Evolutionary conservation across 2,888 invertebrate genomes (phyloP), one percentile per base, ranked within the genome.

Genomic region (Chalcosyrphus nemorum): DNA sequence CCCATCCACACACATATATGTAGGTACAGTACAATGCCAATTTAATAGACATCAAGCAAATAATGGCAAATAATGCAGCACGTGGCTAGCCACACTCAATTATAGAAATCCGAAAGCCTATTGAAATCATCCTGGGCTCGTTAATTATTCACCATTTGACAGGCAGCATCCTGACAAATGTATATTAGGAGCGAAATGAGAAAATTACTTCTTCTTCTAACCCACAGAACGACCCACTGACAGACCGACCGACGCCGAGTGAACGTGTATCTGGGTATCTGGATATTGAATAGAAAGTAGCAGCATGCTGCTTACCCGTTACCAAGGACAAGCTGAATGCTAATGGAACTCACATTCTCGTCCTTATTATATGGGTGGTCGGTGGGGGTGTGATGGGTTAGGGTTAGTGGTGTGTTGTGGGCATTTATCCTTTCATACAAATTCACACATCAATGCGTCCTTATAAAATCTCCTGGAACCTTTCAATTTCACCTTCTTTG

Each of bases 391-490:
- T 9, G 11, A n/a, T 43, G 4, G 5, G n/a, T n/a, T n/a, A n/a
- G n/a, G n/a, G n/a, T n/a, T 11, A 27, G 19, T 17, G 3, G 13
- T 6, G 47, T n/a, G 70, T 21, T 35, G 15, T 32, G 24, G 45
- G 43, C 38, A 65, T 71, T 59, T 65, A 76, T 76, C 61, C 66
- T 72, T 65, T 71, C 52, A 52, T 54, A 81, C 76, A 76, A 71
- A 71, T 81, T 81, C 71, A 76, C 76, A 76, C 81, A 76, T 82
- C 66, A 72, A 82, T 77, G 66, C 29, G 56, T 27, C 61, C 27
- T 29, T 45, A 29, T 29, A 66, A 27, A 63, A 50, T 19, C 21
- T 19, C 15, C 21, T 19, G 54, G 56, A 59, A 43, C 43, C 65
- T 61, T 71, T 66, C 47, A 50, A 72, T 71, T 65, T 65, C 27